phyloP scores from a whole-genome alignment of 2,888 invertebrate genomes.

The Thecophora atra region DNA sequence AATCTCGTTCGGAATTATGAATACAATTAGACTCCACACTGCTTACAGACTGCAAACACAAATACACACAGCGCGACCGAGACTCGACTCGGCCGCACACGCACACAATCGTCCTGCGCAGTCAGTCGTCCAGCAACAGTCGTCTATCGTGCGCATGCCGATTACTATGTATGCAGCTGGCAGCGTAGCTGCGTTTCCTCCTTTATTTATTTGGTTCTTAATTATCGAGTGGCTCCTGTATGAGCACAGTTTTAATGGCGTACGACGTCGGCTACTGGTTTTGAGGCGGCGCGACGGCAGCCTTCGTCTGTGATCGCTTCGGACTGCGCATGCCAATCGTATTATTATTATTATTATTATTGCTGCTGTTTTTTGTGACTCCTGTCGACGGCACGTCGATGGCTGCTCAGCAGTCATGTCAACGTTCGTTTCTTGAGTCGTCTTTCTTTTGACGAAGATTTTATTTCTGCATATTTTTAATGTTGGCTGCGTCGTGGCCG shows the following conservation, averaged over 20 bases:
- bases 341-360: constrained; percentile 4
- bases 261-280: constrained; percentile 24
- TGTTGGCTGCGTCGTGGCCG: constrained; percentile 14
- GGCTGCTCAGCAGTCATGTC: constrained; percentile 1
- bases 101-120: not conserved
- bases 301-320: not conserved
- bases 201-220: constrained; percentile 27
- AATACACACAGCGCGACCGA: too few relatives aligned
- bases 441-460: constrained; percentile 18
- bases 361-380: constrained; percentile 12
- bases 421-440: constrained; percentile 8
- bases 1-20: constrained; percentile 43
- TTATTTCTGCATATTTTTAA: not conserved
- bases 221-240: constrained; percentile 27
- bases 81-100: not conserved
- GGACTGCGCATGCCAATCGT: not conserved
- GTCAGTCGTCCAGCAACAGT: not conserved
- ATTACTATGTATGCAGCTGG: not conserved
- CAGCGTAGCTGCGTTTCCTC: not conserved
- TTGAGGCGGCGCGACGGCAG: constrained; percentile 22
- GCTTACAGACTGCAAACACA: not conserved
- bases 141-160: not conserved
- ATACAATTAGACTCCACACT: constrained; percentile 28
- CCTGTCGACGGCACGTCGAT: constrained; percentile 10
- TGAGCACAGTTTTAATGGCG: constrained; percentile 32